Percentiles rank a stretch among this genome's conserved stretches.
phyloP scores from a whole-genome alignment of 2,797 vertebrate species.

The Amblyraja radiata region DNA sequence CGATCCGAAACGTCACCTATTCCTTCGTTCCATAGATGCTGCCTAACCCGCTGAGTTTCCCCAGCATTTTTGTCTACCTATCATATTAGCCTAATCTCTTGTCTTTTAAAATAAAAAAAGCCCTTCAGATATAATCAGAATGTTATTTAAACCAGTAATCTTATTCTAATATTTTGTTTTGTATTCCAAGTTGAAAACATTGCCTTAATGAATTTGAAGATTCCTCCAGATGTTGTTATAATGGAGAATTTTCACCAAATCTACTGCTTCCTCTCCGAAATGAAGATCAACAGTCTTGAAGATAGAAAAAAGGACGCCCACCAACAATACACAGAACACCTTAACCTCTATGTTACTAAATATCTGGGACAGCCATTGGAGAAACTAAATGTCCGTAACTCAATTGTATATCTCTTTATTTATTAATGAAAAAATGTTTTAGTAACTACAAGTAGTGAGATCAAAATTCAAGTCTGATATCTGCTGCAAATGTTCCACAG shows the following conservation, averaged over 20 bases:
- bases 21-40: no score
- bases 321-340: conserved; percentile 41
- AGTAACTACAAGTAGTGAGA: background rate
- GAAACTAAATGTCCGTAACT: conserved; percentile 46
- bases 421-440: background rate
- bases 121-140: background rate
- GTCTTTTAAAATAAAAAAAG: background rate
- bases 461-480: background rate
- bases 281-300: conserved; percentile 45
- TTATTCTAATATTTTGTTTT: background rate
- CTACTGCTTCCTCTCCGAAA: conserved; percentile 44
- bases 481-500: background rate
- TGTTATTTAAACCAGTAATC: background rate
- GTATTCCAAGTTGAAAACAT: conserved; percentile 40
- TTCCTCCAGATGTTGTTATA: conserved; percentile 46
- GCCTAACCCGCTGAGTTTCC: no score
- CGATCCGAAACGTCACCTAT: no score
- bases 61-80: no score
- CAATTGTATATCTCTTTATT: background rate
- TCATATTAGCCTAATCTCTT: background rate
- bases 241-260: conserved; percentile 53
- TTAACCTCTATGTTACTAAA: conserved; percentile 42
- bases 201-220: conserved; percentile 45
- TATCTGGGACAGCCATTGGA: conserved; percentile 48
- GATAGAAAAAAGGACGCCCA: conserved; percentile 45